A percentile compares a stretch with the other conserved stretches of the same genome.
These are phyloP conservation scores for Trinectes maculatus DNA, from an alignment of 2,113 vertebrate species.

Conservation along the genomic window DNA sequence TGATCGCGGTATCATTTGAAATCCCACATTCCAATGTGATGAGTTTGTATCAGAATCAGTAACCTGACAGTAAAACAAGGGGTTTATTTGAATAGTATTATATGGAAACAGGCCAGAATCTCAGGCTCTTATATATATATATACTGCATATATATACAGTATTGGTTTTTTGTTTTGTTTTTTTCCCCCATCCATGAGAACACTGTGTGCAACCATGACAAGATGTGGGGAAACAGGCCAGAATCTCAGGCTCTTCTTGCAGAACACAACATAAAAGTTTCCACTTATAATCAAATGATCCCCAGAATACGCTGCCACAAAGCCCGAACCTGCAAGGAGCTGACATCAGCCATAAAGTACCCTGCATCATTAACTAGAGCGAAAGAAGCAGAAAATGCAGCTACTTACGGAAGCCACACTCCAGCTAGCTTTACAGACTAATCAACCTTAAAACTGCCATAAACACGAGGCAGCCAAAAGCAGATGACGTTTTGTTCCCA, in stretches of 20 bases:
- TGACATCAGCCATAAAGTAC: constrained; percentile 32
- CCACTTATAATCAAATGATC: constrained; percentile 33
- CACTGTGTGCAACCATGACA: neutral
- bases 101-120: neutral
- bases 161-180: too few relatives aligned
- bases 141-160: too few relatives aligned
- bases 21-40: constrained; percentile 26
- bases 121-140: too few relatives aligned
- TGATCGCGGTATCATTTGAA: constrained; percentile 51
- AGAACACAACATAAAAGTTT: constrained; percentile 14
- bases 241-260: constrained; percentile 1
- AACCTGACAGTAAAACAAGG: neutral
- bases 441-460: neutral
- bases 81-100: neutral
- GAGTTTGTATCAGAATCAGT: constrained; percentile 7
- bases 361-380: constrained; percentile 26
- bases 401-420: constrained; percentile 7
- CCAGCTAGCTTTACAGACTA: constrained; percentile 14
- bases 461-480: constrained; percentile 5
- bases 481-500: neutral
- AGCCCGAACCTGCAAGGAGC: constrained; percentile 14
- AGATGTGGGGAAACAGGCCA: neutral
- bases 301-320: constrained; percentile 13
- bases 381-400: constrained; percentile 17
- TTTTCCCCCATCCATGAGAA: neutral